These are phyloP conservation scores for Planococcus citri DNA, from an alignment of 1,140 invertebrate genomes.

Conservation along the genomic window DNA sequence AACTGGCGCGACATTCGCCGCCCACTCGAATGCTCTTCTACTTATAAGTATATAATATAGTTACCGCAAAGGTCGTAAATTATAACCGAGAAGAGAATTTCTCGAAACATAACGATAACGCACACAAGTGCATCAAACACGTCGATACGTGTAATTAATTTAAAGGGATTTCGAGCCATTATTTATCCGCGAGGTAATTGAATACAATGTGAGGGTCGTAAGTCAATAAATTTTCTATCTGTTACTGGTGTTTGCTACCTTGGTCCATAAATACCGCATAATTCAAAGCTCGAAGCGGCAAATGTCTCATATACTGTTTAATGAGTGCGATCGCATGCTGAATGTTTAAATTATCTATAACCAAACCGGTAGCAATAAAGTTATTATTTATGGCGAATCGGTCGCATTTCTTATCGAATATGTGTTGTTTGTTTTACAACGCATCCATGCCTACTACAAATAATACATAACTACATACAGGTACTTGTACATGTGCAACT, in stretches of 20 bases:
- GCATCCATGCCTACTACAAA: too few relatives aligned
- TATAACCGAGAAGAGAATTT: not conserved
- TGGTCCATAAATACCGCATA: slow-evolving; percentile 2
- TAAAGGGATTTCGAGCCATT: slow-evolving; percentile 2
- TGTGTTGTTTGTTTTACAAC: not conserved
- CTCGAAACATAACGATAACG: not conserved
- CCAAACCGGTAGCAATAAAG: not conserved
- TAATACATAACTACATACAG: too few relatives aligned
- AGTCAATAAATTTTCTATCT: slow-evolving; percentile 1
- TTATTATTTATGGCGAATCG: not conserved
- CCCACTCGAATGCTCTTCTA: not conserved
- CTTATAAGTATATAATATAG: too few relatives aligned
- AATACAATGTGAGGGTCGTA: slow-evolving; percentile 6
- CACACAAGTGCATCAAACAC: slow-evolving; percentile 1
- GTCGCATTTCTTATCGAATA: not conserved
- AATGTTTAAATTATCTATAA: slow-evolving; percentile 8
- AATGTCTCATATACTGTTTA: not conserved
- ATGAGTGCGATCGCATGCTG: slow-evolving; percentile 5
- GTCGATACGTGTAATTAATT: slow-evolving; percentile 7
- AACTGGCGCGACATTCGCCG: not conserved
- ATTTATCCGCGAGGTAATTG: not conserved
- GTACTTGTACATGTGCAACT: too few relatives aligned
- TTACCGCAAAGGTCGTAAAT: slow-evolving; percentile 1
- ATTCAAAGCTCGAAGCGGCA: not conserved
- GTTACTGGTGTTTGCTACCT: not conserved